Evolutionary conservation across 2,113 vertebrate genomes (phyloP), one percentile per base, ranked within the genome.

Genomic region (Xiphophorus couchianus): DNA sequence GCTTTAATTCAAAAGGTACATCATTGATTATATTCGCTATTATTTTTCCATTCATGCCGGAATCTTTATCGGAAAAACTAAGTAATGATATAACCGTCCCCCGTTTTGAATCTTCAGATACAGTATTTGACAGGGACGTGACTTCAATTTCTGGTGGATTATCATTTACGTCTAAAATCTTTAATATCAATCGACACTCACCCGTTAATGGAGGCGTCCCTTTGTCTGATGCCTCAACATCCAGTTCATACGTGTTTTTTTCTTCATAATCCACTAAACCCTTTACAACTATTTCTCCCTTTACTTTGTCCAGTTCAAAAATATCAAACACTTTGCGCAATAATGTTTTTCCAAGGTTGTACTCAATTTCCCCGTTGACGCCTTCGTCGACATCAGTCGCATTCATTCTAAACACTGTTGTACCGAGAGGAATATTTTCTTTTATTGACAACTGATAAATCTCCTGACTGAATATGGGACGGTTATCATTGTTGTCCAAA

Each of bases 91-190:
- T 78, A 1, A 91, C 78, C 1, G 92, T 94, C 0, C 90, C 93
- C 3, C 78, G 85, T 0, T 86, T 90, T 3, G 90, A 83, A 27
- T 94, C 84, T 51, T 94, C 94, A 1, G 86, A 7, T 17, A 95
- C 82, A 4, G 58, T 68, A 15, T 80, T 86, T 2, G 91, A 93
- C 1, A 95, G 68, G 0, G 93, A 94, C 0, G 92, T 95, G 1
- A 95, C 42, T 1, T 86, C 86, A 44, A 96, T 85, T 37, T 93
- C 88, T 17, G 95, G 94, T 2, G 70, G 17, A 69, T 95, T 96
- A 54, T 97, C 96, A 19, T 97, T 97, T 11, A 94, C 66, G 44
- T 96, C 95, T 51, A 84, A 4, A 3, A 96, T 83, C 2, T 95
- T 87, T 54, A 94, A 80, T 11, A 91, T 74, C 0, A 94, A 86